These are phyloP conservation scores for Gila orcuttii DNA, from an alignment of 2,113 vertebrate genomes.

Conservation along the genomic window DNA sequence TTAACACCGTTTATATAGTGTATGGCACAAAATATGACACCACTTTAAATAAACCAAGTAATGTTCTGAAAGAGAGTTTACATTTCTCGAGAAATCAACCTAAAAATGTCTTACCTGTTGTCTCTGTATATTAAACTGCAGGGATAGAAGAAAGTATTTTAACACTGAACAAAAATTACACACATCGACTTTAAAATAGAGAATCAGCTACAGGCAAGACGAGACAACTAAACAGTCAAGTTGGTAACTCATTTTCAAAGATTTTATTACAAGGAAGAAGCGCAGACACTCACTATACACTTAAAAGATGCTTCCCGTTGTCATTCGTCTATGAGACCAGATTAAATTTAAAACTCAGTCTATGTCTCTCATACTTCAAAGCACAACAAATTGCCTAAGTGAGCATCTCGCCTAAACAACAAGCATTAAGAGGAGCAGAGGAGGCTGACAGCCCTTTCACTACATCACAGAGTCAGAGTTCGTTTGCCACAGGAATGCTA, in stretches of 20 bases:
- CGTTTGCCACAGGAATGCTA: slow-evolving; percentile 4
- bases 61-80: neutral
- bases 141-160: neutral
- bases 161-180: neutral
- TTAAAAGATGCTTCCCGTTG: slow-evolving; percentile 3
- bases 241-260: slow-evolving; percentile 13
- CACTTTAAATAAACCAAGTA: neutral
- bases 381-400: slow-evolving; percentile 29
- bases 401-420: slow-evolving; percentile 8
- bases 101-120: neutral
- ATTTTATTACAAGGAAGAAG: neutral
- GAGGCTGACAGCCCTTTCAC: slow-evolving; percentile 40
- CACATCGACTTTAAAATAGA: neutral
- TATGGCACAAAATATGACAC: too few relatives aligned
- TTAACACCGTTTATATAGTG: neutral
- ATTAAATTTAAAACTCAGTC: slow-evolving; percentile 33
- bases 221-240: neutral
- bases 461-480: slow-evolving; percentile 36
- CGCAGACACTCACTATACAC: neutral
- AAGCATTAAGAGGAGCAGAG: slow-evolving; percentile 9
- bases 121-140: neutral
- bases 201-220: neutral
- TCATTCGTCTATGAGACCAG: neutral
- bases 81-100: neutral
- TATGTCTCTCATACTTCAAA: slow-evolving; percentile 30